Evolutionary conservation across 2,888 invertebrate genomes (phyloP).

Genomic region (Magallana nippona): DNA sequence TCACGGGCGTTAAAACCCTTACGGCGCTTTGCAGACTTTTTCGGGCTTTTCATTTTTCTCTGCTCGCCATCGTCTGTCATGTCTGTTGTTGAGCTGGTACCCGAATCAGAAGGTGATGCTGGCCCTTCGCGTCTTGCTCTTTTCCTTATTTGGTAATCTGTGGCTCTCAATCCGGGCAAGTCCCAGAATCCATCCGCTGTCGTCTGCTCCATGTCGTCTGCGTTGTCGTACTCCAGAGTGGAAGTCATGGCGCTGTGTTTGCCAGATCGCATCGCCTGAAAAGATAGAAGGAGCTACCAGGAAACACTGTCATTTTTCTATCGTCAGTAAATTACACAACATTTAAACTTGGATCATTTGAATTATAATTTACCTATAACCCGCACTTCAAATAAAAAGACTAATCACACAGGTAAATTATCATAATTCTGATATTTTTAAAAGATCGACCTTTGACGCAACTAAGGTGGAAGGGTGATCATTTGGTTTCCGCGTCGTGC

Average conservation of each 20-base stretch:
- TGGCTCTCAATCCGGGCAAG: slow-evolving; percentile 58
- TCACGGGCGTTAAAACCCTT: slow-evolving; percentile 90
- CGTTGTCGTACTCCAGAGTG: slow-evolving; percentile 32
- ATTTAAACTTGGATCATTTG: slow-evolving; percentile 17
- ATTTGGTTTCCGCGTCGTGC: slow-evolving; percentile 27
- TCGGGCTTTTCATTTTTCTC: slow-evolving; percentile 67
- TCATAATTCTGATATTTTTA: slow-evolving; percentile 30
- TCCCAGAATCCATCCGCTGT: slow-evolving; percentile 66
- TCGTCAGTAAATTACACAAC: slow-evolving; percentile 20
- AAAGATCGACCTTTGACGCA: slow-evolving; percentile 21
- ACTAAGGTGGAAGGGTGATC: slow-evolving; percentile 22
- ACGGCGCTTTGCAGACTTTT: slow-evolving; percentile 82
- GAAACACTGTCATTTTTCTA: slow-evolving; percentile 18
- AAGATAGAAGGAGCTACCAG: slow-evolving; percentile 4
- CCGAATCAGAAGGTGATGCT: slow-evolving; percentile 75
- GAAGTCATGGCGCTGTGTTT: slow-evolving; percentile 38
- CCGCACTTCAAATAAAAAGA: slow-evolving; percentile 24
- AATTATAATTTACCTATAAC: slow-evolving; percentile 17
- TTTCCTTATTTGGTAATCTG: slow-evolving; percentile 54
- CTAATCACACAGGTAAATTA: slow-evolving; percentile 28
- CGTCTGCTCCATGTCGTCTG: slow-evolving; percentile 39
- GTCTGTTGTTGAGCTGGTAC: slow-evolving; percentile 73
- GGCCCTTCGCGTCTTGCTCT: slow-evolving; percentile 69
- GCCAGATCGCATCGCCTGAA: slow-evolving; percentile 41
- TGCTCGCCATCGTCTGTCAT: slow-evolving; percentile 70